Percentiles rank a stretch among this genome's conserved stretches.
Conservation (phyloP, 2,113 vertebrate genomes). For the Saguinus midas region DNA sequence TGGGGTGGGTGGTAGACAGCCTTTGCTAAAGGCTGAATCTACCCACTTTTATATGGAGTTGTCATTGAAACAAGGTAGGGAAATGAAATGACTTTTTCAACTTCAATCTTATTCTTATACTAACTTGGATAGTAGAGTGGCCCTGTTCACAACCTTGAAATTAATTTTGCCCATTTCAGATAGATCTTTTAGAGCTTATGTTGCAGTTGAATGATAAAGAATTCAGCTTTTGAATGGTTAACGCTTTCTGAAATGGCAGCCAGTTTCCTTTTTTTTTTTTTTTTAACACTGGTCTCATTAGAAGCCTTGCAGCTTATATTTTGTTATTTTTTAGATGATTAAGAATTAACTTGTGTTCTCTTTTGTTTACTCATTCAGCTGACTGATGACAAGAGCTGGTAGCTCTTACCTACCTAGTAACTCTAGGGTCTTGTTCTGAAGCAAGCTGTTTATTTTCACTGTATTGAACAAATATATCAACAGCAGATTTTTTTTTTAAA, state of each 20-base stretch:
- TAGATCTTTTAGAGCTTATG: not conserved
- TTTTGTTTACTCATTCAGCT: slow-evolving; percentile 15
- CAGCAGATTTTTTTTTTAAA: not conserved
- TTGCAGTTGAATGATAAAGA: not conserved
- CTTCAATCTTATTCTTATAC: not conserved
- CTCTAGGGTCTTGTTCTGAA: slow-evolving; percentile 31
- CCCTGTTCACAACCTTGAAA: not conserved
- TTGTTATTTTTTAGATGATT: slow-evolving; percentile 34
- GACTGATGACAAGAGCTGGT: not conserved
- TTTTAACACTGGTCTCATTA: not conserved
- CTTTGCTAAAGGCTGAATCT: not conserved
- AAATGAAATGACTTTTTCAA: not conserved
- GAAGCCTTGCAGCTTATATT: slow-evolving; percentile 9
- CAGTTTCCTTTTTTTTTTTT: not conserved
- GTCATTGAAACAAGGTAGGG: slow-evolving; percentile 64
- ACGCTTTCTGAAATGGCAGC: not conserved
- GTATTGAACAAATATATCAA: not conserved
- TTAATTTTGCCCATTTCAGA: not conserved
- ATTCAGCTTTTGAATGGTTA: not conserved
- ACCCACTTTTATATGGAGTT: slow-evolving; percentile 36
- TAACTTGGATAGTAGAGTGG: not conserved
- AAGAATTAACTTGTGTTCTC: not conserved
- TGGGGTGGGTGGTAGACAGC: not conserved
- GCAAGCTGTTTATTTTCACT: not conserved
- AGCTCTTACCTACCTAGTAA: not conserved